Evolutionary conservation across 1,140 invertebrate species (phyloP), one percentile per base, ranked within the genome.

Genomic region (Zeugodacus cucurbitae): DNA sequence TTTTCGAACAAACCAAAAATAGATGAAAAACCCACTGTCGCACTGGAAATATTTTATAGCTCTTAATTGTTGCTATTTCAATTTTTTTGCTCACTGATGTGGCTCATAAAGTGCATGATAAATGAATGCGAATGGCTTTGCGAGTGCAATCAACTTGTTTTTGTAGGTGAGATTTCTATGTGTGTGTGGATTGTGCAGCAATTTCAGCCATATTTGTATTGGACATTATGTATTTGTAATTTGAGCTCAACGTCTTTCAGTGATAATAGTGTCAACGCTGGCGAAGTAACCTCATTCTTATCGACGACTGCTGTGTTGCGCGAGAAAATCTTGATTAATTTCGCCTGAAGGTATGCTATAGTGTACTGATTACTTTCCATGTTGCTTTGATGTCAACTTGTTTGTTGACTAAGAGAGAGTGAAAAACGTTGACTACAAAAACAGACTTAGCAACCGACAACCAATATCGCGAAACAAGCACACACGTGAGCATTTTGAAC

Each of bases 261-360:
- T 74, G 70, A 41, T 44, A 74, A 44, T 44, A 74, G 3, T 37
- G 37, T 74, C 37, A 41, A 14, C 70, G n/a, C 32, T 44, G 20
- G 34, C 20, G 44, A 44, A 34, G 32, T 34, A 70, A 70, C 26
- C 26, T 70, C 64, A 34, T 44, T 74, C 17, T 41, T 74, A 74
- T 74, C 70, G 2, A 37, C 70, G 6, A 7, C 37, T 22, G 17
- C 70, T 37, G 34, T 74, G n/a, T 41, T 37, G 37, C 70, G 37
- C 70, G 70, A n/a, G 37, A 74, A 74, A 57, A 58, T 86, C 44
- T 34, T 86, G 82, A 86, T 86, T 86, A 86, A 86, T 86, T 86
- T 86, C 54, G 44, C 82, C 44, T 54, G 3, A 3, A 57, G 82
- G 22, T 57, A n/a, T 86, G 82, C 82, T 57, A 32, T 57, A 48